Evolutionary conservation across 2,888 invertebrate genomes (phyloP).

Genomic region (Heliconius ismenius): DNA sequence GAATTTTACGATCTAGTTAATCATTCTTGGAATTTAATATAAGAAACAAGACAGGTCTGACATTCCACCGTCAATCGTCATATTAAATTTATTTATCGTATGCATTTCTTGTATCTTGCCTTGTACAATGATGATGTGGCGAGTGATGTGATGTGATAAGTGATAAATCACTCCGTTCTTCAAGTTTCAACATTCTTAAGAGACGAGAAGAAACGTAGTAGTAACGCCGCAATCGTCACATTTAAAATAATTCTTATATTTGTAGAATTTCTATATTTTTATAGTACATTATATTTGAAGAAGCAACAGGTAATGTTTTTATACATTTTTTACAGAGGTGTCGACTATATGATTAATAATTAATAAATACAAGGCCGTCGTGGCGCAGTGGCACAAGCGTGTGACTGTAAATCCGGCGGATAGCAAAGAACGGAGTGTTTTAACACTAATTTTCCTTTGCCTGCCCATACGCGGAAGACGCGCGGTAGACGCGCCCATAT

Average conservation of each 20-base stretch:
- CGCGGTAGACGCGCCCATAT: no score
- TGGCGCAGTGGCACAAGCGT: no score
- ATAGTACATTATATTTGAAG: no score
- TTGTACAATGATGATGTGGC: neutral
- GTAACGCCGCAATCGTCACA: neutral
- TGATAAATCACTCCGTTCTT: neutral
- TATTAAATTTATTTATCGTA: neutral
- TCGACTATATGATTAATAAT: neutral
- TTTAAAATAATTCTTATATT: neutral
- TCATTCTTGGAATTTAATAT: constrained; percentile 7
- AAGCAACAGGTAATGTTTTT: neutral
- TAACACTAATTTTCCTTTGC: no score
- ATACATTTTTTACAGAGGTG: neutral
- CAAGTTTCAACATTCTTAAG: neutral
- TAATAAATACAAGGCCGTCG: neutral
- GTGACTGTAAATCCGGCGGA: no score
- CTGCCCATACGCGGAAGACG: no score
- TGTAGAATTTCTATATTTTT: no score
- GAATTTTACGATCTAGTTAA: neutral
- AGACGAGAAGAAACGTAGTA: neutral
- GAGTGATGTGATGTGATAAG: neutral
- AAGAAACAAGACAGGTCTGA: neutral
- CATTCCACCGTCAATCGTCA: constrained; percentile 3
- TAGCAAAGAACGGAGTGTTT: no score
- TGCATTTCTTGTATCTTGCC: neutral